Percentiles rank a stretch among this genome's conserved stretches.
phyloP scores from a whole-genome alignment of 2,888 invertebrate genomes.

The Leptarthrus brevirostris region DNA sequence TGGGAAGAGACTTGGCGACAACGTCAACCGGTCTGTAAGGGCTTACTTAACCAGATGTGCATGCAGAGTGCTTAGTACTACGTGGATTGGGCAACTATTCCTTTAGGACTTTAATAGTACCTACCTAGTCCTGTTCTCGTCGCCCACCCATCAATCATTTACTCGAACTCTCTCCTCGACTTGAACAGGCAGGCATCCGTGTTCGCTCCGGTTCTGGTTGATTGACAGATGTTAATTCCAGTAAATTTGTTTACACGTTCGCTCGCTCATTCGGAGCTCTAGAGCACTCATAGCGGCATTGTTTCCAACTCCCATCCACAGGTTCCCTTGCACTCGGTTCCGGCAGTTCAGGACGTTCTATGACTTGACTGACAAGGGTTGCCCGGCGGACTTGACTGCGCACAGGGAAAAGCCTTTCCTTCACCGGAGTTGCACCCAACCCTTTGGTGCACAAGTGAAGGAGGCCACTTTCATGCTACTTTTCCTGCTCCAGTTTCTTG shows the following conservation, averaged over 20 bases:
- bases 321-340: slow-evolving; percentile 2
- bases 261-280: slow-evolving; percentile 18
- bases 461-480: not conserved
- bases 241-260: slow-evolving; percentile 49
- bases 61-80: too few species aligned
- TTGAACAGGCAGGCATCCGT: slow-evolving; percentile 13
- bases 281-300: not conserved
- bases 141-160: slow-evolving; percentile 29
- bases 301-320: not conserved
- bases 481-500: not conserved
- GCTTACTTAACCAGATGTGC: not conserved
- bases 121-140: not conserved
- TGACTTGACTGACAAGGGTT: slow-evolving; percentile 13
- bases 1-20: not conserved
- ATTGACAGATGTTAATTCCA: slow-evolving; percentile 51
- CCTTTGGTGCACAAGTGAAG: not conserved
- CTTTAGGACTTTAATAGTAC: too few species aligned
- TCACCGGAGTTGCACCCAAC: not conserved
- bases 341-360: not conserved
- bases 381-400: not conserved
- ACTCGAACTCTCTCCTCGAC: not conserved
- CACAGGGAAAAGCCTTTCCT: not conserved
- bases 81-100: too few species aligned
- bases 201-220: slow-evolving; percentile 15
- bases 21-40: not conserved